A percentile compares a stretch with the other conserved stretches of the same genome.
Evolutionary conservation across 2,888 invertebrate species (phyloP).

Genomic region (Andrena camellia): DNA sequence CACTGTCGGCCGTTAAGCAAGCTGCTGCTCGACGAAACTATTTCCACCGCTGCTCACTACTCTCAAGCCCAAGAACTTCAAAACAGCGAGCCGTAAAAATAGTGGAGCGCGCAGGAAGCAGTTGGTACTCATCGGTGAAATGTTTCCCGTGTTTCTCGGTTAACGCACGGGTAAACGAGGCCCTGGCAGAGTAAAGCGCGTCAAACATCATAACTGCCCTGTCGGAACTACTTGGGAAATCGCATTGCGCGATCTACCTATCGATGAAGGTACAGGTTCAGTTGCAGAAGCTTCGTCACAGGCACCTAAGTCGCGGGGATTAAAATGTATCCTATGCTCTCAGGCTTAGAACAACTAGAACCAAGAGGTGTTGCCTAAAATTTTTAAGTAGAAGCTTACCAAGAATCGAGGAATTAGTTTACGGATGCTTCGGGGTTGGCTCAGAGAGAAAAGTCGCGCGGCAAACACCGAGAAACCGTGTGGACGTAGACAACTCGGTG

Average conservation of each 20-base stretch:
- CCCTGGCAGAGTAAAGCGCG: background rate
- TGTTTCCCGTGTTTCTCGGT: constrained; percentile 31
- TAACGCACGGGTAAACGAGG: constrained; percentile 23
- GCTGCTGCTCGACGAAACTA: constrained; percentile 65
- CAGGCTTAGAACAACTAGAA: no score
- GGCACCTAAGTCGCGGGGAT: no score
- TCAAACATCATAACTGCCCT: no score
- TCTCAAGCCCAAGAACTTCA: constrained; percentile 41
- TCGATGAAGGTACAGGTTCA: background rate
- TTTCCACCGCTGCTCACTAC: constrained; percentile 53
- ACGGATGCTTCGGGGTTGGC: background rate
- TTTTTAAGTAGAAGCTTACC: no score
- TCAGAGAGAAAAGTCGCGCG: background rate
- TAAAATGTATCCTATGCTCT: no score
- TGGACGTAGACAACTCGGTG: background rate
- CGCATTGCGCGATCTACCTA: background rate
- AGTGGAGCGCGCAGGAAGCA: constrained; percentile 41
- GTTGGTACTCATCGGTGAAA: constrained; percentile 40
- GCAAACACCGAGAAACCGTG: background rate
- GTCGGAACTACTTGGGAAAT: background rate
- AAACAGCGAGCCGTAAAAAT: constrained; percentile 49
- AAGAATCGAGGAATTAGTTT: background rate
- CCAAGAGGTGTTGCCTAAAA: no score
- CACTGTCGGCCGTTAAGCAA: constrained; percentile 71
- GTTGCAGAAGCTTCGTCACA: background rate